These are phyloP conservation scores for Symphodus melops DNA, from an alignment of 2,113 vertebrate genomes.

Conservation along the genomic window DNA sequence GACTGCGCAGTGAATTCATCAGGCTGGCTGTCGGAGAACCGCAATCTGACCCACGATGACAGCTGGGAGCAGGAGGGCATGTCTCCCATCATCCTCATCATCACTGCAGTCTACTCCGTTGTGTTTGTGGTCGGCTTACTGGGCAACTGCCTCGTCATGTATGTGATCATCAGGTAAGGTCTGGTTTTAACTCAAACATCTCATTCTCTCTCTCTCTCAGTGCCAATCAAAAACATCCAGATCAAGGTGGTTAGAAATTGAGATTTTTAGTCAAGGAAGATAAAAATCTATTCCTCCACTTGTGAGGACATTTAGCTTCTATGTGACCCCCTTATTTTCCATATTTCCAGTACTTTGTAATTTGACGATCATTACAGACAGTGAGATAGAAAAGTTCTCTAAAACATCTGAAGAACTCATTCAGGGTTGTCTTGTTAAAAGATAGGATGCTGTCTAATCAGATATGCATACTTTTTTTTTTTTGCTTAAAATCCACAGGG, in stretches of 20 bases:
- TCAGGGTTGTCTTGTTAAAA: background rate
- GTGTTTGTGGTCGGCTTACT: slow-evolving; percentile 95
- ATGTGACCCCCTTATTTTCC: slow-evolving; percentile 4
- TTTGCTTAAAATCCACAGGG: background rate
- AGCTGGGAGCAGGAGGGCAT: slow-evolving; percentile 84
- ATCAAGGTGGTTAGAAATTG: no score
- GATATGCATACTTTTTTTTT: background rate
- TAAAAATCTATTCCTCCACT: no score
- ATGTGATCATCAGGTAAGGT: slow-evolving; percentile 96
- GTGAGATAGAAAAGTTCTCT: background rate
- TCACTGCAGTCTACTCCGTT: slow-evolving; percentile 94
- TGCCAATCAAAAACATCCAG: no score
- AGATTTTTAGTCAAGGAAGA: no score
- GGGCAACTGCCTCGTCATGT: slow-evolving; percentile 98
- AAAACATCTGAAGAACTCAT: background rate
- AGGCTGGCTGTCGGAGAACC: slow-evolving; percentile 61
- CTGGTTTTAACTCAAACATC: background rate
- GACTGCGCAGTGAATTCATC: slow-evolving; percentile 76
- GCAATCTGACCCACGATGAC: slow-evolving; percentile 65
- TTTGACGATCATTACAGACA: background rate
- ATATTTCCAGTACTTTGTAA: background rate
- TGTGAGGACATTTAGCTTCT: slow-evolving; percentile 1
- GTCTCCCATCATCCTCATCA: slow-evolving; percentile 91
- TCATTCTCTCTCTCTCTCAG: no score
- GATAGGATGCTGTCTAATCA: background rate